phyloP scores from a whole-genome alignment of 2,797 vertebrate species.

The Tolypeutes matacus region DNA sequence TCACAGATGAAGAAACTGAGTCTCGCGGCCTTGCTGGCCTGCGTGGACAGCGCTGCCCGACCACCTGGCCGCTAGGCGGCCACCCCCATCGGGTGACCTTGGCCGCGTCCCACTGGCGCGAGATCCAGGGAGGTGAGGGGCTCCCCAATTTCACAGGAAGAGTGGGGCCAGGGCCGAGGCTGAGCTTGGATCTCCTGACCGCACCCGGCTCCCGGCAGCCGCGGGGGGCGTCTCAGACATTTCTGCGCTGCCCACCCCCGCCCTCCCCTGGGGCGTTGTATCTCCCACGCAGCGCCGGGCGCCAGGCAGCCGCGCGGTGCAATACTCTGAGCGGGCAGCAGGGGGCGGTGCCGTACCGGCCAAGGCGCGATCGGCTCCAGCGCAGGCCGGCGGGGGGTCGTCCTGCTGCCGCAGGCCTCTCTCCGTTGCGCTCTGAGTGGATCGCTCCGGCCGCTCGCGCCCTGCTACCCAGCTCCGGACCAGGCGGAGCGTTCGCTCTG shows the following conservation, averaged over 20 bases:
- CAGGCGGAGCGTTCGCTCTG: not conserved
- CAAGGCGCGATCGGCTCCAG: rapidly evolving
- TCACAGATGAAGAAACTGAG: not conserved
- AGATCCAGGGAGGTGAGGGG: not conserved
- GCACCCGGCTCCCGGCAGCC: rapidly evolving
- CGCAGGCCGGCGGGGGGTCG: no score
- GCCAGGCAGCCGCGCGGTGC: not conserved
- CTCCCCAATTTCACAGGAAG: not conserved
- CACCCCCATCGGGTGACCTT: not conserved
- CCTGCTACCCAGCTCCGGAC: not conserved
- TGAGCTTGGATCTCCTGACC: no score
- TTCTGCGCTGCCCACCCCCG: rapidly evolving
- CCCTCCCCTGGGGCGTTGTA: rapidly evolving
- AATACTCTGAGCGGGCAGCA: not conserved
- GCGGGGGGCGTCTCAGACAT: rapidly evolving
- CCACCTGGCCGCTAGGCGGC: not conserved
- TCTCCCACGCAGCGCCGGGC: rapidly evolving
- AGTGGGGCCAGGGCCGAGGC: not conserved
- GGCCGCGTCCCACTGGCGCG: not conserved
- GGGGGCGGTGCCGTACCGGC: constrained; percentile 24
- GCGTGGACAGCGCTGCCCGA: no score
- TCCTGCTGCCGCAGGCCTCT: not conserved
- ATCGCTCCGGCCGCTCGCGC: rapidly evolving
- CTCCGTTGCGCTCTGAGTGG: rapidly evolving
- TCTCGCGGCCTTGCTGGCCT: not conserved